Evolutionary conservation across 2,888 invertebrate species (phyloP).

Genomic region (Choristoneura rosaceana): DNA sequence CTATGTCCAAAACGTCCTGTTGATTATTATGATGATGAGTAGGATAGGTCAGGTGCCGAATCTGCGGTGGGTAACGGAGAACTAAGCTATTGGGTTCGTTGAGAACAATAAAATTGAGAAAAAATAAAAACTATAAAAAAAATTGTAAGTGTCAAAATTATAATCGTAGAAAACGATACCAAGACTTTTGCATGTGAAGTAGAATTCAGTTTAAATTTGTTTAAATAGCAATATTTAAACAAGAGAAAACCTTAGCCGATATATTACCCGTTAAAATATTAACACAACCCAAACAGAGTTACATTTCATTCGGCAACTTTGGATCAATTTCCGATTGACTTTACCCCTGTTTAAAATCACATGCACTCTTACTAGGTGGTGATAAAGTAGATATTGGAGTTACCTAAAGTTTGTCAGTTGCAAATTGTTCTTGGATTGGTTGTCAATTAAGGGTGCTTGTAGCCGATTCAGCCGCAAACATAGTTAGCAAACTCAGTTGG

Average conservation of each 20-base stretch:
- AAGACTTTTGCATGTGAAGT: too few species aligned
- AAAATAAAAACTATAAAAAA: too few species aligned
- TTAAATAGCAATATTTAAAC: not conserved
- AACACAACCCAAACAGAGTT: slow-evolving; percentile 32
- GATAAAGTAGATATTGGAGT: slow-evolving; percentile 13
- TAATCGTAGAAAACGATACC: too few species aligned
- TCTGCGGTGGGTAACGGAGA: too few species aligned
- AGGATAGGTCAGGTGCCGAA: too few species aligned
- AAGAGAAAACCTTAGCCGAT: not conserved
- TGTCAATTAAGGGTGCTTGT: slow-evolving; percentile 46
- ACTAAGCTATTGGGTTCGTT: too few species aligned
- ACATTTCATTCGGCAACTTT: slow-evolving; percentile 35
- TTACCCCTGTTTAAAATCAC: not conserved
- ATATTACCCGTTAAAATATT: slow-evolving; percentile 32
- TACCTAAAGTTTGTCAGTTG: slow-evolving; percentile 6
- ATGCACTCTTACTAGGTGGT: not conserved
- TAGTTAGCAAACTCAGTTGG: slow-evolving; percentile 49
- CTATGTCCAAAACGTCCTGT: too few species aligned
- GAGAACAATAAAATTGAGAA: too few species aligned
- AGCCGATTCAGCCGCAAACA: slow-evolving; percentile 48
- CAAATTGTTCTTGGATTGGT: slow-evolving; percentile 37
- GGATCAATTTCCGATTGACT: slow-evolving; percentile 9
- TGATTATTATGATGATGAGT: too few species aligned
- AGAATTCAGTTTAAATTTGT: too few species aligned
- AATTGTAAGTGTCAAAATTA: too few species aligned